Conservation (phyloP, 92 coral and sea anemone genomes). For the Phenganax subtilis region DNA sequence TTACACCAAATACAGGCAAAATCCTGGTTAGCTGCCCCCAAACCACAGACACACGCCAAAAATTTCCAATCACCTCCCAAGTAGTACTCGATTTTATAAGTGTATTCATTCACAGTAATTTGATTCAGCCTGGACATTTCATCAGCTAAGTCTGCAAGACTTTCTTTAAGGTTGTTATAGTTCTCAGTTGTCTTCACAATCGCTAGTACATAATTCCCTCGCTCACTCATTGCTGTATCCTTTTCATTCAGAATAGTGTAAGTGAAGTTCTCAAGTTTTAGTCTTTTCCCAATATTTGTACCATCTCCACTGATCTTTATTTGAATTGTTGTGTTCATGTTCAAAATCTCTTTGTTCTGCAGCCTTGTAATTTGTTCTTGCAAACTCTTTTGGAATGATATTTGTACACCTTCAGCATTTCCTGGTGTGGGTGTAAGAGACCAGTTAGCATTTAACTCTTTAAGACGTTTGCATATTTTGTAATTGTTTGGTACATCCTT, state of each 20-base stretch:
- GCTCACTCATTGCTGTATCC: conserved; percentile 30
- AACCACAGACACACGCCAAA: conserved; percentile 54
- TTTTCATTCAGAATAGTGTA: conserved; percentile 37
- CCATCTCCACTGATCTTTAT: conserved; percentile 47
- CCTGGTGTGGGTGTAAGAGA: conserved; percentile 24
- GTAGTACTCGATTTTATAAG: conserved; percentile 40
- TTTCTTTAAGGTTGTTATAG: conserved; percentile 46
- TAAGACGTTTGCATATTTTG: conserved; percentile 11
- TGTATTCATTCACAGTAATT: conserved; percentile 16
- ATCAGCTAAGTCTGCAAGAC: conserved; percentile 38
- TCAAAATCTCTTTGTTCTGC: background rate
- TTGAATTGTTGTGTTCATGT: background rate
- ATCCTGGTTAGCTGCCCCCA: conserved; percentile 50
- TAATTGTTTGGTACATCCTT: conserved; percentile 12
- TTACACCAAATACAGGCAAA: conserved; percentile 53
- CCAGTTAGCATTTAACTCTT: conserved; percentile 23
- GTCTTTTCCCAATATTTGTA: conserved; percentile 48
- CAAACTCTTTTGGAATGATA: conserved; percentile 17
- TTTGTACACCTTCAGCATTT: conserved; percentile 31
- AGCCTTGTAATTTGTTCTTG: conserved; percentile 9
- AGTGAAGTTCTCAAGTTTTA: conserved; percentile 41
- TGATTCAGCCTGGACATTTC: conserved; percentile 43
- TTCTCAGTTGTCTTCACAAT: conserved; percentile 34
- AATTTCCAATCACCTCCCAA: conserved; percentile 58
- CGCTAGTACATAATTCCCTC: conserved; percentile 33